Evolutionary conservation across 2,888 invertebrate genomes (phyloP), one percentile per base, ranked within the genome.

Genomic region (Crossocerus cetratus): DNA sequence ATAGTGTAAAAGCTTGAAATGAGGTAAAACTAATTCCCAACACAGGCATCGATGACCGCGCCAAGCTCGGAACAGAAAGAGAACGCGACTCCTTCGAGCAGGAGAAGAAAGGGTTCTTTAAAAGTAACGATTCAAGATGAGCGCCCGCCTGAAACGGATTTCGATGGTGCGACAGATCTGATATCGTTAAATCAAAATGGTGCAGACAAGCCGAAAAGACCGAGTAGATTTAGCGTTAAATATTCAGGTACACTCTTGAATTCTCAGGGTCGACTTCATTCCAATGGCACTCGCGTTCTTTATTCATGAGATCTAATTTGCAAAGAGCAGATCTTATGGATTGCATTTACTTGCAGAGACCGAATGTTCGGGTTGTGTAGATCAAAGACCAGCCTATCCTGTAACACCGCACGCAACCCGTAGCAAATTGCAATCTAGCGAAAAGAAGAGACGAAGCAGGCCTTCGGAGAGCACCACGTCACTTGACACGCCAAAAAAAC

Each of bases 221-320:
- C 83, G 2, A 53, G 74, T 3, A 78, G 82, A 23, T 84, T 74
- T 66, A 84, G 82, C 53, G 78, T 80, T 4, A 78, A 74, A 57
- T 84, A 86, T 64, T 67, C 70, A 67, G 78, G 83, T 81, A 76
- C 32, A n/a, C 14, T 49, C 14, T 14, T 49, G 2, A 49, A 49
- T 1, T 49, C n/a, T 49, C 3, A 4, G 16, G 16, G 59, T 49
- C 1, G 0, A 16, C 16, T 22, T 56, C 13, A 18, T 23, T 32
- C 57, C 43, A 42, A 16, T 32, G 11, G 11, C 54, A 16, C 62
- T 72, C 32, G 13, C 49, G 11, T 63, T 42, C 1, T 53, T n/a
- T 64, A 42, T 61, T 5, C 18, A 2, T 11, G 13, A 57, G 3
- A n/a, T 59, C 11, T 44, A 14, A 3, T 32, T 32, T 32, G 8